Base-by-base conservation (phyloP, 2,113 vertebrate genomes). In the Rhynchomys soricoides region DNA sequence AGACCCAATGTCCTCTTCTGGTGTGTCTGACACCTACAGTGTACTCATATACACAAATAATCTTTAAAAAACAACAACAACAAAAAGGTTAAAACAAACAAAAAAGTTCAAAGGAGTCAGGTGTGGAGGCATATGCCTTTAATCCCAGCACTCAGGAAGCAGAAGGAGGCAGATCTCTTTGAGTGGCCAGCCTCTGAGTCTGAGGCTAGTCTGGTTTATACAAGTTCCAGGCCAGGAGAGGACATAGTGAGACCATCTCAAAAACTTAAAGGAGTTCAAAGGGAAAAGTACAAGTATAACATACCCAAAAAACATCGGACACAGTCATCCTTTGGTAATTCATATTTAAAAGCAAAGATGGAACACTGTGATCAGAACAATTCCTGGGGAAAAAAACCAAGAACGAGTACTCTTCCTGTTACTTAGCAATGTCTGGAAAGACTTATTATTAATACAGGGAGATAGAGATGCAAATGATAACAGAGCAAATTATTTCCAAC, bases 401-500 rank as follows among this genome's bases (percentile, higher is more conserved):
- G 24, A 89, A 73, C 31, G 50, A 85, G 17, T 77, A n/a, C 45
- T 83, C 66, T 73, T 45, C 29, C 52, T 90, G 26, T 77, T 71
- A 71, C 21, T 88, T 59, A 90, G n/a, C 59, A 90, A 40, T 62
- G 43, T 85, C 48, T 79, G 87, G 37, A 94, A 97, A 95, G 31
- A 89, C 11, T 68, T 50, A 45, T 68, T 50, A 45, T 68, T 16
- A 90, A 77, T 71, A 34, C 0, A 66, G 0, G 71, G 71, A 83
- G 17, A 31, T 7, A 89, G 81, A 62, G 4, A 70, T 45, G 4
- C 11, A 82, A 89, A 71, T 77, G 68, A 77, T 2, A 83, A 5
- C 13, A 90, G 37, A 87, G 88, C 31, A 86, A 74, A 90, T 26
- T 68, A 83, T 77, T 73, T 94, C 74, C 87, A 93, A 78, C 21